These are phyloP conservation scores for Rhinopomastus cyanomelas DNA, from an alignment of 2,113 vertebrate species.

Conservation along the genomic window DNA sequence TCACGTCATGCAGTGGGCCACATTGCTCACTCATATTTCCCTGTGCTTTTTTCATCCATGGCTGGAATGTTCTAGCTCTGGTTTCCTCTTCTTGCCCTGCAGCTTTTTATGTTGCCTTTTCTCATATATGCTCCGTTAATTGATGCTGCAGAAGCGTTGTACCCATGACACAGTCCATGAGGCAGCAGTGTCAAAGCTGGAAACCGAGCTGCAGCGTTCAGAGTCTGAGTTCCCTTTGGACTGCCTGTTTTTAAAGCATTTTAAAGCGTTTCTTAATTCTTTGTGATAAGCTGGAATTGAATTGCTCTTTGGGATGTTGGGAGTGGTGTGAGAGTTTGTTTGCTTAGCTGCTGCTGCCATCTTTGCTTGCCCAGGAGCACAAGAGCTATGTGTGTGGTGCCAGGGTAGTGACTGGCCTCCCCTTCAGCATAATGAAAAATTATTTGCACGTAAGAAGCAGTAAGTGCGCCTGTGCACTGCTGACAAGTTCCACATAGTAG, in stretches of 20 bases:
- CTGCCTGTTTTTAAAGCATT: too few species aligned
- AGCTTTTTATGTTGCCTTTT: not conserved
- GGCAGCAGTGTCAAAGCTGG: not conserved
- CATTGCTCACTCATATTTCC: not conserved
- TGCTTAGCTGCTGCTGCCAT: not conserved
- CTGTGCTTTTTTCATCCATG: not conserved
- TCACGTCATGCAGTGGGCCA: not conserved
- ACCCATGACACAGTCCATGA: not conserved
- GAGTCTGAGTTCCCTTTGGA: not conserved
- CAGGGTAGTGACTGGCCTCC: not conserved
- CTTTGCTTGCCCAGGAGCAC: not conserved
- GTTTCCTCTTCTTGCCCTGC: not conserved
- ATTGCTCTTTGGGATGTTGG: not conserved
- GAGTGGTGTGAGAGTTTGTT: not conserved
- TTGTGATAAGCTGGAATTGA: not conserved
- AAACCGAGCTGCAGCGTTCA: not conserved
- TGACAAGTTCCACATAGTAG: rapidly evolving
- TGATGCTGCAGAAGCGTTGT: not conserved
- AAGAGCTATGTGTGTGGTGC: not conserved
- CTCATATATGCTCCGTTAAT: not conserved
- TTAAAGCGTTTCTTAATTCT: too few species aligned
- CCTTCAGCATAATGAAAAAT: not conserved
- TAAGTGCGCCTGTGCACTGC: rapidly evolving
- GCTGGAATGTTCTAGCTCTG: not conserved
- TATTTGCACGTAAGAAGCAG: not conserved